Percentiles rank a stretch among this genome's conserved stretches.
These are phyloP conservation scores for Lepisosteus osseus DNA, from an alignment of 2,113 vertebrate genomes.

Conservation along the genomic window DNA sequence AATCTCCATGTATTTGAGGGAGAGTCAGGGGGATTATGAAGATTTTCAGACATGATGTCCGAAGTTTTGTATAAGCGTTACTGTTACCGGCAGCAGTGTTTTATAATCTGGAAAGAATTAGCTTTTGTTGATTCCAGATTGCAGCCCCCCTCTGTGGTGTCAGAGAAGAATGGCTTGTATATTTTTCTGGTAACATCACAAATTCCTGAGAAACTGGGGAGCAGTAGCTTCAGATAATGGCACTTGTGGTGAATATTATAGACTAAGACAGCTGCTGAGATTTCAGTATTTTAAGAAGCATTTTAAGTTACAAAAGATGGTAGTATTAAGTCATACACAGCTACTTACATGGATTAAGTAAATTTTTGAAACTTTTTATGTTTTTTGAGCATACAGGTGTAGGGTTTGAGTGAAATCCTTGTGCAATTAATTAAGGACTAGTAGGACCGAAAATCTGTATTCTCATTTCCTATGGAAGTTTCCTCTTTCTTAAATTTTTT, in stretches of 20 bases:
- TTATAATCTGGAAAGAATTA: slow-evolving; percentile 43
- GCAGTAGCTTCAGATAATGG: slow-evolving; percentile 27
- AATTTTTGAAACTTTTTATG: background rate
- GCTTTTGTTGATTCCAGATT: slow-evolving; percentile 36
- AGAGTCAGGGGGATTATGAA: too few species aligned
- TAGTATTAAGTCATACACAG: too few species aligned
- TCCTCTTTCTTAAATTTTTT: too few species aligned
- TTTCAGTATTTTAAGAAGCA: slow-evolving; percentile 9
- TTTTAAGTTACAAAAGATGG: background rate
- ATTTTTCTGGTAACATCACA: slow-evolving; percentile 35
- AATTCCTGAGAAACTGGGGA: slow-evolving; percentile 38
- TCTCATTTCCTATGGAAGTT: too few species aligned
- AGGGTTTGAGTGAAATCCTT: too few species aligned
- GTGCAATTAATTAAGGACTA: too few species aligned
- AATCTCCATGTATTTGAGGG: too few species aligned
- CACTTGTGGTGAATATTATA: background rate
- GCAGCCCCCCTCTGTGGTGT: slow-evolving; percentile 35
- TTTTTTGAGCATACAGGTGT: too few species aligned
- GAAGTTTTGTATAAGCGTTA: slow-evolving; percentile 37
- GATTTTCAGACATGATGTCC: slow-evolving; percentile 1
- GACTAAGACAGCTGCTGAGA: slow-evolving; percentile 34
- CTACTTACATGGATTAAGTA: too few species aligned
- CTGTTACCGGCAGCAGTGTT: slow-evolving; percentile 33
- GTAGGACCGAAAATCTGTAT: too few species aligned
- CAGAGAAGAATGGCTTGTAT: slow-evolving; percentile 36